Conservation (phyloP, 2,888 invertebrate genomes). For the Asteroscopus sphinx region DNA sequence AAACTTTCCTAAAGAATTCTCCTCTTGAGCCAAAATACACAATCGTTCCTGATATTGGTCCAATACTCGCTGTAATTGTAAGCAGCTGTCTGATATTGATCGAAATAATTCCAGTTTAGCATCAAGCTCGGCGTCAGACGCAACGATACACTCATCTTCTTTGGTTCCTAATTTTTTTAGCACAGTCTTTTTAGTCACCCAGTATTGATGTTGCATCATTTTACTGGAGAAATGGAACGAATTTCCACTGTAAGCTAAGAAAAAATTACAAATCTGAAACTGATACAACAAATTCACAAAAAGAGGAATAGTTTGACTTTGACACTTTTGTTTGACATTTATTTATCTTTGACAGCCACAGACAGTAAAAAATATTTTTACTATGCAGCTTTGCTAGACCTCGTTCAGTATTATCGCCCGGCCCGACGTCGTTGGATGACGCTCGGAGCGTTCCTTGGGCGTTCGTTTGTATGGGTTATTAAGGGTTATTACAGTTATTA, state of each 20-base stretch:
- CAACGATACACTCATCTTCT: slow-evolving; percentile 98
- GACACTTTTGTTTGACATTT: slow-evolving; percentile 46
- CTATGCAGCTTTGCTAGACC: too few relatives aligned
- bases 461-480: too few relatives aligned
- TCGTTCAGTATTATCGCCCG: too few relatives aligned
- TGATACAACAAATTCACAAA: slow-evolving; percentile 16
- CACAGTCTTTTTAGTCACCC: slow-evolving; percentile 99
- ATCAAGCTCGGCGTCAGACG: slow-evolving; percentile 98
- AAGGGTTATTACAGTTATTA: too few relatives aligned
- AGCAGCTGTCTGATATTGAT: slow-evolving; percentile 97
- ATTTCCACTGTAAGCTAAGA: slow-evolving; percentile 23
- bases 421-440: too few relatives aligned
- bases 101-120: slow-evolving; percentile 98
- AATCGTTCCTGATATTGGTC: slow-evolving; percentile 98
- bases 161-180: slow-evolving; percentile 98
- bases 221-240: slow-evolving; percentile 43
- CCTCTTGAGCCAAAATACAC: slow-evolving; percentile 98
- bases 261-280: slow-evolving; percentile 26
- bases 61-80: slow-evolving; percentile 95
- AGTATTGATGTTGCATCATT: slow-evolving; percentile 98
- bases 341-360: slow-evolving; percentile 17
- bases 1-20: slow-evolving; percentile 98
- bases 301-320: slow-evolving; percentile 38
- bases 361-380: background rate
- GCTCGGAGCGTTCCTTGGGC: too few relatives aligned